A percentile compares a stretch with the other conserved stretches of the same genome.
These are phyloP conservation scores for Meloidogyne floridensis DNA, from an alignment of 1,140 invertebrate genomes.

Conservation along the genomic window DNA sequence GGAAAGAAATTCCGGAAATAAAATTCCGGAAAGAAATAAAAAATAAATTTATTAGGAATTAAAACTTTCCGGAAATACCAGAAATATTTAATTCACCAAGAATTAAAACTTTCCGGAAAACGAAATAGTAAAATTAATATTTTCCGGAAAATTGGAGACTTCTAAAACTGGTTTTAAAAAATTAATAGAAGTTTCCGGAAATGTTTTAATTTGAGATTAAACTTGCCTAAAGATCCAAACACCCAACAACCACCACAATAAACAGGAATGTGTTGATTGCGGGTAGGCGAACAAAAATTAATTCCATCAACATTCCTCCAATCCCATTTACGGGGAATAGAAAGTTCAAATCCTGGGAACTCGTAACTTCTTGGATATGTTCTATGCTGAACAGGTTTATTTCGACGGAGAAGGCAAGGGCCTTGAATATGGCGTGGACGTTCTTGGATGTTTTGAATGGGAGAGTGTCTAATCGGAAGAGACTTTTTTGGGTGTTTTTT, in stretches of 20 bases:
- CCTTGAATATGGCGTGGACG: background rate
- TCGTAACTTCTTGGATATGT: slow-evolving; percentile 55
- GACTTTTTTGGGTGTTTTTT: background rate
- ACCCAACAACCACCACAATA: slow-evolving; percentile 66
- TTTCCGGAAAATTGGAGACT: no score
- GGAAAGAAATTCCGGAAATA: no score
- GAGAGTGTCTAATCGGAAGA: background rate
- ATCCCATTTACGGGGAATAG: slow-evolving; percentile 67
- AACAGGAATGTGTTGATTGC: slow-evolving; percentile 67
- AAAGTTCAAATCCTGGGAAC: slow-evolving; percentile 53
- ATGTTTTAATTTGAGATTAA: background rate
- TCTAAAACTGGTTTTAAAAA: no score
- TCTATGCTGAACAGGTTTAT: slow-evolving; percentile 19
- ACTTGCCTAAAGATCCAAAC: slow-evolving; percentile 59
- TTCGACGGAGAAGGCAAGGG: slow-evolving; percentile 15
- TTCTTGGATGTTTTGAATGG: background rate
- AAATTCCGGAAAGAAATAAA: no score
- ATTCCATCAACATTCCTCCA: slow-evolving; percentile 69
- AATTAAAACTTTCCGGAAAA: slow-evolving; percentile 5
- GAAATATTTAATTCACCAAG: no score
- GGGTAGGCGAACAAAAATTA: slow-evolving; percentile 68
- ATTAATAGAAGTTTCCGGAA: no score
- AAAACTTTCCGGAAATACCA: background rate
- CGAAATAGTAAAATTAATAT: slow-evolving; percentile 4
- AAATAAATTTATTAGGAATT: no score